A percentile compares a stretch with the other conserved stretches of the same genome.
phyloP scores from a whole-genome alignment of 2,888 invertebrate species.

The Plusia festucae region DNA sequence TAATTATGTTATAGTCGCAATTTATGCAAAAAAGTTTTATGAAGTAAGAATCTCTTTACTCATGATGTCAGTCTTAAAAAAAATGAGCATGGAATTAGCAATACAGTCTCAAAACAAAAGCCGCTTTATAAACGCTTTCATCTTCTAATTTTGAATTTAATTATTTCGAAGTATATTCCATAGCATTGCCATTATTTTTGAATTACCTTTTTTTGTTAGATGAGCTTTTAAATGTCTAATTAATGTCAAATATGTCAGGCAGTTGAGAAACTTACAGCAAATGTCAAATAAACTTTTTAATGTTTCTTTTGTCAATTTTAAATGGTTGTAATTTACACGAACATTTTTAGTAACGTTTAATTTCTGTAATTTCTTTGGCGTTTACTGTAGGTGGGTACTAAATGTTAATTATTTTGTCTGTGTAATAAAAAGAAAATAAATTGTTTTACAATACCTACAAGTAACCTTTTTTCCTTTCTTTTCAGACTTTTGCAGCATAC shows the following conservation, averaged over 20 bases:
- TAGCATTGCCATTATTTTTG: conserved; percentile 50
- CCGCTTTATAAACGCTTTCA: conserved; percentile 59
- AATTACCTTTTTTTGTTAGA: conserved; percentile 38
- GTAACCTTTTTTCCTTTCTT: too few species aligned
- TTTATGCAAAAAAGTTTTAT: background rate
- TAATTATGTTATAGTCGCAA: background rate
- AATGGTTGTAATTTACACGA: conserved; percentile 24
- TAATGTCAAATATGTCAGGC: conserved; percentile 55
- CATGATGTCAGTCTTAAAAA: background rate
- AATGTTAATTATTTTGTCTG: background rate
- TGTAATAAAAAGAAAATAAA: background rate
- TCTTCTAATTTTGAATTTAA: conserved; percentile 65
- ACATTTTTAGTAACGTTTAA: background rate
- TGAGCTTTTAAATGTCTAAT: conserved; percentile 58
- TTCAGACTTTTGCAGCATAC: too few species aligned
- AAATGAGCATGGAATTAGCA: background rate
- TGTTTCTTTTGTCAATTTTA: conserved; percentile 30
- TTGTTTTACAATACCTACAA: too few species aligned
- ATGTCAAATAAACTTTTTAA: conserved; percentile 20
- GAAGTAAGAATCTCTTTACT: background rate
- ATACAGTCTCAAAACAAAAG: conserved; percentile 67
- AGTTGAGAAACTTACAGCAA: conserved; percentile 22
- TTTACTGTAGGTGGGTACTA: background rate
- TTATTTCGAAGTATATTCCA: conserved; percentile 57
- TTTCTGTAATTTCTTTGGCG: background rate